Base-by-base conservation (phyloP, 1,140 invertebrate genomes). In the Drosophila pandora region DNA sequence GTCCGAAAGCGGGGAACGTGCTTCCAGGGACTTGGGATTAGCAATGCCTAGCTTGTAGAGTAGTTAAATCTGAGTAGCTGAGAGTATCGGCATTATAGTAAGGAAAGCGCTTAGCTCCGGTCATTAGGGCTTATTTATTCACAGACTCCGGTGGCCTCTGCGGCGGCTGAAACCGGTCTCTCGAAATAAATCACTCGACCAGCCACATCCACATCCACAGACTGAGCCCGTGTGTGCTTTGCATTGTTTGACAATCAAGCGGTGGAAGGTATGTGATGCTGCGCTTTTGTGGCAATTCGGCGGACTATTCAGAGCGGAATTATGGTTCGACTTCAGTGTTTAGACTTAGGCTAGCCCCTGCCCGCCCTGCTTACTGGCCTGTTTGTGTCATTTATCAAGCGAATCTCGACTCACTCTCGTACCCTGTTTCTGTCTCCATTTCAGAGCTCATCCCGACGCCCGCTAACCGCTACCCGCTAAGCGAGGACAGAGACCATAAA, bases 211-310 rank as follows among this genome's bases (percentile, higher is more conserved):
- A 32, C 30, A 32, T 8, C 2, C 10, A 2, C 32, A 10, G 2
- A 10, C 32, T 9, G 8, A 2, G 10, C 32, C 8, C 10, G 34
- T 25, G 56, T 47, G 13, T 58, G 32, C 25, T 65, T 37, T 39
- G 30, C 71, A 79, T 83, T 82, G 79, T 82, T 65, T 54, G 70
- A n/a, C 70, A 82, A 83, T 82, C 74, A 30, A 62, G 43, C 12
- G 22, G 49, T 47, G 28, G 39, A 68, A 37, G 37, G 39, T 57
- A 48, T 23, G 8, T 25, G 43, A 43, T 28, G 64, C 9, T 10
- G 63, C 43, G 43, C 34, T 70, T 70, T 70, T 71, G 65, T 71
- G 4, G 7, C 21, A 28, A 39, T 48, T 57, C 75, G n/a, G 12
- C 45, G 21, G n/a, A 7, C n/a, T 57, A 71, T 62, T 56, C 41